A percentile compares a stretch with the other conserved stretches of the same genome.
phyloP scores from a whole-genome alignment of 2,888 invertebrate species.

The Tanaodytes sp. region DNA sequence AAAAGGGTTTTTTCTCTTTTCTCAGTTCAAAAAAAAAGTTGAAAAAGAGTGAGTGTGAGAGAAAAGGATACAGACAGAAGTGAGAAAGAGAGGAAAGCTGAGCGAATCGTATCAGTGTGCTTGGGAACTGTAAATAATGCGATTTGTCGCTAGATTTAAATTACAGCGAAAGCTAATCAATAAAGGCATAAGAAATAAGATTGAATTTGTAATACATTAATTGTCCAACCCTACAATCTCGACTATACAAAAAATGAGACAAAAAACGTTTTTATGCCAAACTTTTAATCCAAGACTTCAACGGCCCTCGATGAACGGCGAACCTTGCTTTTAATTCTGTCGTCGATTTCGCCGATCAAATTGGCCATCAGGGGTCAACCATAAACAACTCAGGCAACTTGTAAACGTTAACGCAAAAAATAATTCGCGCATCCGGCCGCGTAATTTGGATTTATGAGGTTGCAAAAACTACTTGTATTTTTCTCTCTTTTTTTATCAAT shows the following conservation, averaged over 20 bases:
- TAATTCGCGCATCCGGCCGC: slow-evolving; percentile 13
- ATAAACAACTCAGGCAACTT: slow-evolving; percentile 28
- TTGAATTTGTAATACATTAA: slow-evolving; percentile 35
- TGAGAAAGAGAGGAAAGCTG: too few species aligned
- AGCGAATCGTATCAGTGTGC: slow-evolving; percentile 36
- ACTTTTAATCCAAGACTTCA: slow-evolving; percentile 33
- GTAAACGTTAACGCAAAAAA: slow-evolving; percentile 25
- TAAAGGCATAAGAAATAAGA: slow-evolving; percentile 52
- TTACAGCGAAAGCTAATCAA: slow-evolving; percentile 54
- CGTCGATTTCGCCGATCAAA: slow-evolving; percentile 21
- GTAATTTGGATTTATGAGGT: slow-evolving; percentile 21
- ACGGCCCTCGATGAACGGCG: neutral
- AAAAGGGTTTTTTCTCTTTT: too few species aligned
- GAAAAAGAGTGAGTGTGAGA: too few species aligned
- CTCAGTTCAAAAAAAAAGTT: too few species aligned
- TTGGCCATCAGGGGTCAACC: slow-evolving; percentile 23
- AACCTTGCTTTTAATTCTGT: slow-evolving; percentile 1
- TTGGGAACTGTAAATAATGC: slow-evolving; percentile 51
- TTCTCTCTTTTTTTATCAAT: too few species aligned
- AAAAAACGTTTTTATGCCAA: slow-evolving; percentile 38
- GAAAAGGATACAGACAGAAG: slow-evolving; percentile 1
- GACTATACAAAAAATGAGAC: too few species aligned
- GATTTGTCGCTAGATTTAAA: slow-evolving; percentile 55
- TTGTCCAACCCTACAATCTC: slow-evolving; percentile 28
- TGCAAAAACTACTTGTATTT: too few species aligned